Conservation (phyloP, 2,113 vertebrate genomes). For the Microtus pennsylvanicus region DNA sequence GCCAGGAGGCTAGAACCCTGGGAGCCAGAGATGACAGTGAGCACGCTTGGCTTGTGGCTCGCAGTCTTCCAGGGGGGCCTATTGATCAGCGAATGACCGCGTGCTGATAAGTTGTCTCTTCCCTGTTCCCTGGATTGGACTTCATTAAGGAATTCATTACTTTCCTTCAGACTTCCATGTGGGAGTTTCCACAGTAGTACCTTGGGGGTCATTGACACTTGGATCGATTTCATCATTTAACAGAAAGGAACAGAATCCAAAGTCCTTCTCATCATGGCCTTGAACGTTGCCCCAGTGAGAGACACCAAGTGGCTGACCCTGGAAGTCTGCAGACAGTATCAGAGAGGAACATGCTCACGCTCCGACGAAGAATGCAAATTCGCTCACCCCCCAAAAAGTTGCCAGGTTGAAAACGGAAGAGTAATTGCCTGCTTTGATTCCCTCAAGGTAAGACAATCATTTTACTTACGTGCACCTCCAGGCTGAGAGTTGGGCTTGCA, state of each 20-base stretch:
- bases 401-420: conserved; percentile 97
- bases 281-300: conserved; percentile 95
- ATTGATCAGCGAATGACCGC: conserved; percentile 90
- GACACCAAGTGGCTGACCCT: conserved; percentile 98
- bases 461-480: neutral
- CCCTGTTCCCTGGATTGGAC: conserved; percentile 83
- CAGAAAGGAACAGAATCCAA: conserved; percentile 60
- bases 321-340: conserved; percentile 98
- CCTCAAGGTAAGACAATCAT: conserved; percentile 92
- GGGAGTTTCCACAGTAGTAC: conserved; percentile 63
- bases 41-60: conserved; percentile 86
- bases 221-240: conserved; percentile 69
- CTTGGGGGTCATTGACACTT: conserved; percentile 74
- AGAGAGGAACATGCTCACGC: conserved; percentile 97
- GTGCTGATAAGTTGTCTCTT: conserved; percentile 84
- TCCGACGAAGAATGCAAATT: conserved; percentile 99
- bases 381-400: conserved; percentile 98
- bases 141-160: conserved; percentile 70
- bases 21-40: conserved; percentile 85
- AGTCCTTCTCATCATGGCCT: conserved; percentile 90
- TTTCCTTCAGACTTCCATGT: conserved; percentile 64
- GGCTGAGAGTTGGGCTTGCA: neutral
- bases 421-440: conserved; percentile 99
- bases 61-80: conserved; percentile 87
- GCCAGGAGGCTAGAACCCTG: conserved; percentile 70